Base-by-base conservation (phyloP, 2,113 vertebrate genomes). In the Baryphthengus martii region DNA sequence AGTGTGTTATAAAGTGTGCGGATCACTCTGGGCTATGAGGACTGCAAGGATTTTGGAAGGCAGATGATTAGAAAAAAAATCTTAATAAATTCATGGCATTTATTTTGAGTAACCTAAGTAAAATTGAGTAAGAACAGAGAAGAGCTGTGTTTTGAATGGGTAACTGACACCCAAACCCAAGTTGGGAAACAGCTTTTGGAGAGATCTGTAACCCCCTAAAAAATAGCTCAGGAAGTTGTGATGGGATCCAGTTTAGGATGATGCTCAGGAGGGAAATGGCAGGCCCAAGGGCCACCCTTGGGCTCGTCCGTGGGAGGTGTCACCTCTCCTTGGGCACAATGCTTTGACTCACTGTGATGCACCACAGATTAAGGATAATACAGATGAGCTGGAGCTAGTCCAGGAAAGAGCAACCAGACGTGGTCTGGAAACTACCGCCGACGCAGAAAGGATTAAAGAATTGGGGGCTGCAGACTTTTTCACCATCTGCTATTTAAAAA, bases 341-440 rank as follows among this genome's bases (percentile, higher is more conserved):
- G 45, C 31, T 82, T 39, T 4, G 4, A 17, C 52, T 65, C 62
- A 3, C 25, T 14, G 40, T 3, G 11, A 3, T 15, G 29, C 35
- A 50, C 47, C 74, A 25, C 71, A 33, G 74, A 74, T 73, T 47
- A 47, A 66, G 79, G 79, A 79, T 82, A 68, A 76, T 3, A 45
- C 39, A 71, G 78, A 85, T 31, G 56, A 95, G 56, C 74, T 93
- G 90, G 82, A 95, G 75, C 39, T 11, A 1, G 29, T 68, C 82
- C 85, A 83, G 95, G 68, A 80, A 95, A 80, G 90, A 94, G 79
- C 88, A 96, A 80, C 83, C 90, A 95, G 88, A 83, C 45, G 1
- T 45, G 72, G 50, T 88, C 79, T 96, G 91, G 72, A 84, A 96
- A 89, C 79, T 83, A n/a, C 24, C 5, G 40, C 79, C 17, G 7